phyloP scores from a whole-genome alignment of 2,888 invertebrate genomes.

The Glaucopsyche alexis region DNA sequence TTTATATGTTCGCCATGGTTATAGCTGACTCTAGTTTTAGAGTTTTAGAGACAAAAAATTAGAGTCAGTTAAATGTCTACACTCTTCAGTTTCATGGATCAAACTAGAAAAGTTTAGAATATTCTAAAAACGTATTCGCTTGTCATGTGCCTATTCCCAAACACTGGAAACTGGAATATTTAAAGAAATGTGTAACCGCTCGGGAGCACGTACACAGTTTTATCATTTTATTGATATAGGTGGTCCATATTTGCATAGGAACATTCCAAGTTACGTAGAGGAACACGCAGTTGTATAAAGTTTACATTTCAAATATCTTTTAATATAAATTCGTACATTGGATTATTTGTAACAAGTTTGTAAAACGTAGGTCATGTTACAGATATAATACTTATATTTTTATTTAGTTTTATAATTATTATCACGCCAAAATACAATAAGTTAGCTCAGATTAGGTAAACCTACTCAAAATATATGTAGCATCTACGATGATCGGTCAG shows the following conservation, averaged over 20 bases:
- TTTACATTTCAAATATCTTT: slow-evolving; percentile 24
- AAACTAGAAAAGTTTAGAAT: too few relatives aligned
- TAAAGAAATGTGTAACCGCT: slow-evolving; percentile 7
- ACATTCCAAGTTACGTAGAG: background rate
- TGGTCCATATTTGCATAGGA: slow-evolving; percentile 17
- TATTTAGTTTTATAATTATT: too few relatives aligned
- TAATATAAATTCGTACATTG: background rate
- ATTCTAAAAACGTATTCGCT: background rate
- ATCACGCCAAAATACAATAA: too few relatives aligned
- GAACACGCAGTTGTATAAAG: slow-evolving; percentile 24
- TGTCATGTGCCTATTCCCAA: background rate
- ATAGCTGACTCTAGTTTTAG: too few relatives aligned
- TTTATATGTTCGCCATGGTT: too few relatives aligned
- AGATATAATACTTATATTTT: too few relatives aligned
- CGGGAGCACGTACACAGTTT: slow-evolving; percentile 12
- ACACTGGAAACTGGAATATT: background rate
- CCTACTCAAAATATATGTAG: too few relatives aligned
- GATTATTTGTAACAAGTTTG: background rate
- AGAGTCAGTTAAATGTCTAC: too few relatives aligned
- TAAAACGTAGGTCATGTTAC: background rate
- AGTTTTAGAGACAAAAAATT: too few relatives aligned
- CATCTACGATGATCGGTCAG: too few relatives aligned
- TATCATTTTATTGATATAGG: slow-evolving; percentile 23
- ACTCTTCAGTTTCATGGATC: too few relatives aligned
- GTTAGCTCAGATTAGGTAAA: too few relatives aligned